Evolutionary conservation across 1,140 invertebrate genomes (phyloP).

Genomic region (Ctenoplectra terminalis): DNA sequence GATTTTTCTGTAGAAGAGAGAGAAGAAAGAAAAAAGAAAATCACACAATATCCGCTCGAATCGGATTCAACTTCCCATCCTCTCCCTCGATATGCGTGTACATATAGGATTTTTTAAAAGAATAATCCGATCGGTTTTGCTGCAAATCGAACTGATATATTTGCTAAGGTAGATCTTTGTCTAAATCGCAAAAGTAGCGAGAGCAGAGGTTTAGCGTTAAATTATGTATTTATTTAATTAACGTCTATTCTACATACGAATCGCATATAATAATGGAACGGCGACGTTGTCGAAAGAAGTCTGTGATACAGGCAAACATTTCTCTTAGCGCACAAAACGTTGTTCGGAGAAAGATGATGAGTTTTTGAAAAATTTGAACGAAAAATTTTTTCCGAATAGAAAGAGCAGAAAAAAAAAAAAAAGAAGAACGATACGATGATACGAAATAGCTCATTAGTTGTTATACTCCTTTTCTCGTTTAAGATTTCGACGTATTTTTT

Average conservation of each 20-base stretch:
- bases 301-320: slow-evolving; percentile 63
- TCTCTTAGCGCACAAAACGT: slow-evolving; percentile 63
- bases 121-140: slow-evolving; percentile 26
- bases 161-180: slow-evolving; percentile 50
- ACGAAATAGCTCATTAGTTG: slow-evolving; percentile 46
- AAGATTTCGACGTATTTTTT: slow-evolving; percentile 51
- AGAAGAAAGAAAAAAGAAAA: too few species aligned
- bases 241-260: slow-evolving; percentile 14
- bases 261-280: slow-evolving; percentile 16
- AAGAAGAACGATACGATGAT: background rate
- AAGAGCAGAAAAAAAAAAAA: background rate
- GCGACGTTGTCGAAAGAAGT: slow-evolving; percentile 51
- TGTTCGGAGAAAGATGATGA: too few species aligned
- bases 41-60: background rate
- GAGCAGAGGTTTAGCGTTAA: slow-evolving; percentile 33
- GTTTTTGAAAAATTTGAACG: too few species aligned
- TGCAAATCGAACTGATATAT: slow-evolving; percentile 30
- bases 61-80: background rate
- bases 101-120: slow-evolving; percentile 29
- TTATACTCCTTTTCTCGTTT: slow-evolving; percentile 56
- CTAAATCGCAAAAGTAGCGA: slow-evolving; percentile 50
- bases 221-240: slow-evolving; percentile 55
- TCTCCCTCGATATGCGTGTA: background rate
- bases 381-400: slow-evolving; percentile 2
- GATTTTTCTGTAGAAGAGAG: background rate